phyloP scores from a whole-genome alignment of 2,113 vertebrate species.

The Muntiacus reevesi region DNA sequence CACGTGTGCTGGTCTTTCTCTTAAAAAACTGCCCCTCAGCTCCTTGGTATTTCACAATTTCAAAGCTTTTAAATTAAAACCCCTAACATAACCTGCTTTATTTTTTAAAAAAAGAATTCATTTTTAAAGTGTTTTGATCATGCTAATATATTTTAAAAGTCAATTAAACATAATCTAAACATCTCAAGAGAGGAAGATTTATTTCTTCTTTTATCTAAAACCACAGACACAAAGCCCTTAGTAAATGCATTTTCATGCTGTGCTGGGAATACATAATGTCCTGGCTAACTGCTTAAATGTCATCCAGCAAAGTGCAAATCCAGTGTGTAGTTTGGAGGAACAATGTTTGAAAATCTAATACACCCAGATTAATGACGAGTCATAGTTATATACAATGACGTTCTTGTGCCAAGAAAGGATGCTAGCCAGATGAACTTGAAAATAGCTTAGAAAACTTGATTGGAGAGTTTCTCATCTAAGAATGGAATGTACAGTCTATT shows the following conservation, averaged over 20 bases:
- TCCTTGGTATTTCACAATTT: slow-evolving; percentile 17
- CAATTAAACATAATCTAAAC: slow-evolving; percentile 64
- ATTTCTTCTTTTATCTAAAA: slow-evolving; percentile 38
- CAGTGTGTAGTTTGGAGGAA: slow-evolving; percentile 25
- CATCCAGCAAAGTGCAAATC: slow-evolving; percentile 46
- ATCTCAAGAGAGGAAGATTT: slow-evolving; percentile 46
- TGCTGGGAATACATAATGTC: slow-evolving; percentile 23
- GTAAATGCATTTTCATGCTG: slow-evolving; percentile 32
- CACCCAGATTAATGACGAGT: slow-evolving; percentile 37
- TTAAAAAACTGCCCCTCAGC: not conserved
- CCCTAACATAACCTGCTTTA: not conserved
- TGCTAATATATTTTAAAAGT: slow-evolving; percentile 55
- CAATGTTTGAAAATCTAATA: slow-evolving; percentile 60
- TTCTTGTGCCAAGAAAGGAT: slow-evolving; percentile 21
- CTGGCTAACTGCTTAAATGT: slow-evolving; percentile 56
- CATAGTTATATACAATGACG: not conserved
- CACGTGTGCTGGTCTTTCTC: slow-evolving; percentile 6
- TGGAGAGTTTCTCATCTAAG: not conserved
- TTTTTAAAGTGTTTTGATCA: slow-evolving; percentile 37
- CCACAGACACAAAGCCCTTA: slow-evolving; percentile 8
- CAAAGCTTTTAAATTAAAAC: slow-evolving; percentile 41
- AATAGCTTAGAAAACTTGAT: slow-evolving; percentile 1
- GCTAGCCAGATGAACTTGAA: slow-evolving; percentile 34
- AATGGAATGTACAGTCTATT: not conserved
- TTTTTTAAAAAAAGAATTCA: not conserved